Percentiles rank a stretch among this genome's conserved stretches.
These are phyloP conservation scores for Elachura formosa DNA, from an alignment of 2,113 vertebrate genomes.

Conservation along the genomic window DNA sequence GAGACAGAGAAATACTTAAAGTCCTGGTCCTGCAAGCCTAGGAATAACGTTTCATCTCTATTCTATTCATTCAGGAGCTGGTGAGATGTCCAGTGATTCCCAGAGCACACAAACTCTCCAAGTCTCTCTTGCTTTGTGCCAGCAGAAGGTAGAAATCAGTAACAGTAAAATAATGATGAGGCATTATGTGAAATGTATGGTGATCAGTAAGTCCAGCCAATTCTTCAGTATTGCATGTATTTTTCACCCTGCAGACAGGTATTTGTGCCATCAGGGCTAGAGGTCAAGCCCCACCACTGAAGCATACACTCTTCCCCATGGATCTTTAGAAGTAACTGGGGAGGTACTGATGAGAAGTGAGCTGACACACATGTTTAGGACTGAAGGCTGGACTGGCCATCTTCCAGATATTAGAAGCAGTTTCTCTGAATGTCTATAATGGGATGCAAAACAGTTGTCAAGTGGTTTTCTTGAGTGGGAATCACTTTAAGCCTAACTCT, in stretches of 20 bases:
- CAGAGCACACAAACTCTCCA: background rate
- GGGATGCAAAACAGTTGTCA: background rate
- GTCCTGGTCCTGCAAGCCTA: background rate
- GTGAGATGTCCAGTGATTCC: background rate
- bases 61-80: background rate
- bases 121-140: background rate
- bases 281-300: background rate
- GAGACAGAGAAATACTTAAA: background rate
- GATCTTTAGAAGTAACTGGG: background rate
- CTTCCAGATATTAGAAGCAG: background rate
- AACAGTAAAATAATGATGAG: constrained; percentile 41
- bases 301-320: background rate
- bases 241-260: background rate
- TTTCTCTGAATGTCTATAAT: background rate
- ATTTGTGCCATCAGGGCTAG: background rate
- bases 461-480: background rate
- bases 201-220: background rate
- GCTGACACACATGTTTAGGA: background rate
- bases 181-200: background rate
- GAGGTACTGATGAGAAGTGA: background rate
- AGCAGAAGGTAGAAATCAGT: constrained; percentile 33
- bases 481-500: background rate
- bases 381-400: background rate
- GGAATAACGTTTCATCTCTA: constrained; percentile 2
- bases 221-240: background rate